Evolutionary conservation across 1,140 invertebrate genomes (phyloP), one percentile per base, ranked within the genome.

Genomic region (Ceratina japonica): DNA sequence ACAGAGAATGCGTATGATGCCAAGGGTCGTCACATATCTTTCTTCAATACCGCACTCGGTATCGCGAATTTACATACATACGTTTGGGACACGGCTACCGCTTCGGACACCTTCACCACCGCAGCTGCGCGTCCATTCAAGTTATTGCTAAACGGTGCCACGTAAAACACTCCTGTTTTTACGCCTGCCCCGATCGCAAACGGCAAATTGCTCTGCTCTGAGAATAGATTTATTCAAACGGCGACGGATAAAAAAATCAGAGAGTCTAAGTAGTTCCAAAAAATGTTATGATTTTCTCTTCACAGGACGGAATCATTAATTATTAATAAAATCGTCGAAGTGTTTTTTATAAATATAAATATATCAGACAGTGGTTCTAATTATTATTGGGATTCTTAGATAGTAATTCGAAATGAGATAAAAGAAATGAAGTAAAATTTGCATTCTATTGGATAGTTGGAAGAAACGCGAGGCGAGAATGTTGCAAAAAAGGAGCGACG

Each of bases 381-480:
- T 31, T 44, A 44, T 44, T 44, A 7, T 44, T 44, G 10, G 10
- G 10, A 44, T 44, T 8, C 37, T 44, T 44, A 7, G 37, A 10
- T 44, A 31, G 27, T 2, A 31, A 27, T 20, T 18, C 7, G 65
- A 0, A 27, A n/a, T 16, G 16, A 49, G 82, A 80, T 80, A 77
- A 75, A 18, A 49, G 54, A 64, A n/a, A 52, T 51, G 54, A 73
- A 59, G 68, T 66, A 61, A 20, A n/a, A 62, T 20, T 59, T n/a
- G 22, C 15, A 12, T 27, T n/a, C 49, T 18, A 15, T 82, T 83
- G 49, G 75, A 82, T 72, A 79, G 75, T 89, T 83, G 86, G 87
- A 83, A 90, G 88, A 87, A 87, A 84, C 88, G 89, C 87, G 83
- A 83, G 85, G 86, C 82, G 70, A 81, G 81, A 81, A 81, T 86